Conservation (phyloP, 1,140 invertebrate species). For the Drosophila punjabiensis region DNA sequence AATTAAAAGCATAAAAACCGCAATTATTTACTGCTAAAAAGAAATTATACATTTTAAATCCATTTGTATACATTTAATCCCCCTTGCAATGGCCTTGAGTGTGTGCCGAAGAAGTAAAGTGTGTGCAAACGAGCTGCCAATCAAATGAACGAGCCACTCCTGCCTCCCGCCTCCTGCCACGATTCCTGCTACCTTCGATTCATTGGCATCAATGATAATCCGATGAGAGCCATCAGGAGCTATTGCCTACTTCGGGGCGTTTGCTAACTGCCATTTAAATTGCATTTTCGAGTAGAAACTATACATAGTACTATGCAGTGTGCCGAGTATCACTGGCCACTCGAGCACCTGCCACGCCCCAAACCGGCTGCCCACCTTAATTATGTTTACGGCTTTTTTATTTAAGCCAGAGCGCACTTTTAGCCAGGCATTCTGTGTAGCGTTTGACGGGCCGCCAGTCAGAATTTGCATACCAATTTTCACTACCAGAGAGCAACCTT, state of each 20-base stretch:
- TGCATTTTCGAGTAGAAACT: conserved; percentile 49
- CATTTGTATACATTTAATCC: neutral
- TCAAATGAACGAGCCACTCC: conserved; percentile 29
- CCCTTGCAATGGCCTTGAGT: conserved; percentile 4
- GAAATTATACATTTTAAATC: neutral
- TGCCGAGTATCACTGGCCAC: conserved; percentile 38
- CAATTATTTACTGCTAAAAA: neutral
- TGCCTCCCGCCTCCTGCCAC: neutral
- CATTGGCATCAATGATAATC: conserved; percentile 48
- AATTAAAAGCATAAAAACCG: neutral
- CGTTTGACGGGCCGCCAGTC: conserved; percentile 35
- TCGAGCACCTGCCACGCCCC: conserved; percentile 28
- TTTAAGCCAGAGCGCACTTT: conserved; percentile 41
- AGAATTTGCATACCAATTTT: conserved; percentile 77
- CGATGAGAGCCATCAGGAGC: conserved; percentile 36
- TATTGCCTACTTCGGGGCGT: conserved; percentile 45
- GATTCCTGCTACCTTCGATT: conserved; percentile 26
- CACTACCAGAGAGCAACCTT: conserved; percentile 33
- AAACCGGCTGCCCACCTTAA: conserved; percentile 40
- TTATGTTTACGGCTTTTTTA: conserved; percentile 64
- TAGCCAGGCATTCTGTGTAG: conserved; percentile 64
- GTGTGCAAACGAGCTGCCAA: conserved; percentile 38
- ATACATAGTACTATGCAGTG: neutral
- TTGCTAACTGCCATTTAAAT: conserved; percentile 50
- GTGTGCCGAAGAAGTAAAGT: conserved; percentile 3